phyloP scores from a whole-genome alignment of 2,113 vertebrate genomes.

The Peromyscus maniculatus region DNA sequence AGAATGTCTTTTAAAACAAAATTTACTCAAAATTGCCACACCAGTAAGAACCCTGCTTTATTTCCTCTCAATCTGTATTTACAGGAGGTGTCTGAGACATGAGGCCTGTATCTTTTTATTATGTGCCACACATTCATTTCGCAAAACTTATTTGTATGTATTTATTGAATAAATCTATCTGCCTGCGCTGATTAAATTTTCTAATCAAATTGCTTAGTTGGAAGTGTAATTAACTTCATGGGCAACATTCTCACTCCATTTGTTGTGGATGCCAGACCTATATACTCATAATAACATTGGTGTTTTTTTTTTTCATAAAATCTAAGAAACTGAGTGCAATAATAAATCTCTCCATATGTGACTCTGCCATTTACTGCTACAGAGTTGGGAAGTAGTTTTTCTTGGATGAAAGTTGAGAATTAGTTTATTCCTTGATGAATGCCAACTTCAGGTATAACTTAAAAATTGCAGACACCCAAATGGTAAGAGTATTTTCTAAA shows the following conservation, averaged over 20 bases:
- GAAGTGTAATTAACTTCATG: conserved; percentile 42
- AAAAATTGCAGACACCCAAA: neutral
- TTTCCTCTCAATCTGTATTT: neutral
- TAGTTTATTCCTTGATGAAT: neutral
- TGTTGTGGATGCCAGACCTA: conserved; percentile 27
- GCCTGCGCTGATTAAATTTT: neutral
- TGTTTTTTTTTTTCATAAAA: conserved; percentile 51
- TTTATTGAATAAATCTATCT: conserved; percentile 16
- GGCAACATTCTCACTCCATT: conserved; percentile 7
- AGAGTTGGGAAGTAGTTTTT: neutral
- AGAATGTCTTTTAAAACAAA: neutral
- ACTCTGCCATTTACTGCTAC: neutral
- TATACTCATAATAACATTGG: conserved; percentile 19
- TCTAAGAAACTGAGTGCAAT: neutral
- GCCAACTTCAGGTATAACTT: conserved; percentile 27
- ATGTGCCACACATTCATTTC: neutral
- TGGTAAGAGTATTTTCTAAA: neutral
- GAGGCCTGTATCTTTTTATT: neutral
- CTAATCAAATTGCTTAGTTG: conserved; percentile 50
- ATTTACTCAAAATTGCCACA: neutral
- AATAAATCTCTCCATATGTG: conserved; percentile 35
- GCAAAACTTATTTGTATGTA: neutral
- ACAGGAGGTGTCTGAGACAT: neutral
- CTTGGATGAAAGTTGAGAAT: neutral
- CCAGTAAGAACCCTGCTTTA: neutral